Base-by-base conservation (phyloP, 2,797 vertebrate genomes). In the Pseudochromis fuscus region DNA sequence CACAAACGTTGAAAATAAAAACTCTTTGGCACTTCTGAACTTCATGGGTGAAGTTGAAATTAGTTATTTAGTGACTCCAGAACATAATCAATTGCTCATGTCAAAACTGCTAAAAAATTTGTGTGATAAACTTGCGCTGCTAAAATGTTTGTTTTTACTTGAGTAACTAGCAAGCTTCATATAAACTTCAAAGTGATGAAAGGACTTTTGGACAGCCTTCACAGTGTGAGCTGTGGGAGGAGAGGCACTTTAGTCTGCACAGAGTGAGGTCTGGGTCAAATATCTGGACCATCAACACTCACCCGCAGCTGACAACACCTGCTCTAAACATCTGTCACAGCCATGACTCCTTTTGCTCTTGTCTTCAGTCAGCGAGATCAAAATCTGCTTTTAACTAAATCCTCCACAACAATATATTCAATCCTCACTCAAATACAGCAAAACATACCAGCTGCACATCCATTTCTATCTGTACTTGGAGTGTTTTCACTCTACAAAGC, bases 241-340 rank as follows among this genome's bases (percentile, higher is more conserved):
- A 60, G 63, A 72, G 46, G 50, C 35, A 55, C 25, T 62, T 72
- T 50, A 42, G 52, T 52, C 46, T 21, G 33, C 75, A 25, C 69
- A 42, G 73, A 19, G 7, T 44, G 75, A 73, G 51, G 72, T 77
- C 53, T 42, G 28, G 64, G 74, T 84, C 67, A 77, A 55, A 77
- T 42, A 73, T 62, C 45, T 49, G n/a, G 16, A 65, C 53, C 37
- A 71, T 60, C 49, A 53, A 53, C 24, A 61, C 45, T 64, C 61
- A 64, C 37, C 63, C 24, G 66, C 72, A 51, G 49, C 70, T 50
- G 25, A 51, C 60, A 57, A 77, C 61, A 79, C 74, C 81, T 67
- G 67, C 50, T 63, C 49, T 42, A 35, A 82, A 81, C 80, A 84
- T 67, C 78, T 85, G 75, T 79, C 46, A 73, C 7, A 30, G 19